Evolutionary conservation across 2,888 invertebrate species (phyloP), one percentile per base, ranked within the genome.

Genomic region (Drosophila tripunctata): DNA sequence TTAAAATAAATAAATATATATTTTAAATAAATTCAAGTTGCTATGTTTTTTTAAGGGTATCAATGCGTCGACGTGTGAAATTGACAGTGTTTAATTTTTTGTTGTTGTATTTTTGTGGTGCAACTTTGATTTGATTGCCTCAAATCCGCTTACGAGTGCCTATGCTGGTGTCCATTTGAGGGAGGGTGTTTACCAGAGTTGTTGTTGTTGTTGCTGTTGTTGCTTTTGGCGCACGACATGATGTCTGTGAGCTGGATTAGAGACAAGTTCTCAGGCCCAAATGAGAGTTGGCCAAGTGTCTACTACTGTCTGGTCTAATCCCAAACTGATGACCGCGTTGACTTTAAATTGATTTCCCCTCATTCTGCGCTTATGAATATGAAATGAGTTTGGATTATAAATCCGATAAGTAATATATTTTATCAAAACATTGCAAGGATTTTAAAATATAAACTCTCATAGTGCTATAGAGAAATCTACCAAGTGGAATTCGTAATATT

Each of bases 241-340:
- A 8, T 21, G 45, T 70, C 75, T 89, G 89, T 83, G 89, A 88
- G 77, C 71, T 14, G 74, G 89, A 89, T 89, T 89, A 89, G 43
- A n/a, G 33, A 48, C 48, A 57, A 50, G 78, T 89, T 89, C 89
- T 76, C 89, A 89, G 63, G 78, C 62, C 58, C 74, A 72, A 78
- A 31, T 50, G 31, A 41, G 22, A 41, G 22, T 75, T 72, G 52
- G 40, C 57, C 62, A 57, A 72, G 45, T 74, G 62, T 36, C 55
- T 56, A 54, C 62, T 56, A 72, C 43, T 74, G 62, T 36, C 55
- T 56, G 57, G 8, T 21, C 45, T 62, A 61, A 74, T 58, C 48
- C 60, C 51, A 35, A 56, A 40, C 67, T 76, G 77, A 71, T 63
- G 68, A 68, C 44, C 52, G 47, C 43, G 43, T 41, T 73, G 52